phyloP scores from a whole-genome alignment of 2,888 invertebrate genomes.

The Drosophila macrospina region DNA sequence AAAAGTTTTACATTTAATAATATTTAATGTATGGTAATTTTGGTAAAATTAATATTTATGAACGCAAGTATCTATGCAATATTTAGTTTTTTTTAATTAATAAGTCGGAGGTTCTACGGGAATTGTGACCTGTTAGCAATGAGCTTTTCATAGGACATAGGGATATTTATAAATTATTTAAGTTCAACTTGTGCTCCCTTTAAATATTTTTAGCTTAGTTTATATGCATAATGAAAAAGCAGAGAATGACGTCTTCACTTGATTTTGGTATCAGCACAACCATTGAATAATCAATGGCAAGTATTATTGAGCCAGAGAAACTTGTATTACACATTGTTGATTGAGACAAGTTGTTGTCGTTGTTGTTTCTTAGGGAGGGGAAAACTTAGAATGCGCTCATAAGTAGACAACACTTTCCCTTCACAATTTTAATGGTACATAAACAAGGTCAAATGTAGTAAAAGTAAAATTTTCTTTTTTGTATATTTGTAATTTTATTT shows the following conservation, averaged over 20 bases:
- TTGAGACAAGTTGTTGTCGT: slow-evolving; percentile 18
- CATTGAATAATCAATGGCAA: slow-evolving; percentile 60
- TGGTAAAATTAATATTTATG: not conserved
- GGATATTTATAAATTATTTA: not conserved
- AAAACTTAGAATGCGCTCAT: slow-evolving; percentile 51
- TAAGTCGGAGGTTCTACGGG: not conserved
- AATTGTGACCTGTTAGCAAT: not conserved
- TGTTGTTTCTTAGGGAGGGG: not conserved
- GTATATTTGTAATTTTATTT: slow-evolving; percentile 30
- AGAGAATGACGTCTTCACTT: slow-evolving; percentile 11
- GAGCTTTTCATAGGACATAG: not conserved
- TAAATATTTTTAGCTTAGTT: not conserved
- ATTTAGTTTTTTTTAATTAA: not conserved
- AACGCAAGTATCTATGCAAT: not conserved
- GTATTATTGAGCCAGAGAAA: slow-evolving; percentile 39
- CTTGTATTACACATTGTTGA: slow-evolving; percentile 49
- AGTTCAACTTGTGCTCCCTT: too few species aligned
- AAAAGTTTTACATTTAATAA: not conserved
- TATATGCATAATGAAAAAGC: slow-evolving; percentile 1
- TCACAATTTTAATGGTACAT: slow-evolving; percentile 5
- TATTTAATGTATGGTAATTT: not conserved
- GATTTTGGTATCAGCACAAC: slow-evolving; percentile 1
- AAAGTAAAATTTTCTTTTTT: slow-evolving; percentile 17
- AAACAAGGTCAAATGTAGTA: slow-evolving; percentile 48
- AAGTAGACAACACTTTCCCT: slow-evolving; percentile 62